phyloP scores from a whole-genome alignment of 2,888 invertebrate genomes.

The Abscondita cerata region DNA sequence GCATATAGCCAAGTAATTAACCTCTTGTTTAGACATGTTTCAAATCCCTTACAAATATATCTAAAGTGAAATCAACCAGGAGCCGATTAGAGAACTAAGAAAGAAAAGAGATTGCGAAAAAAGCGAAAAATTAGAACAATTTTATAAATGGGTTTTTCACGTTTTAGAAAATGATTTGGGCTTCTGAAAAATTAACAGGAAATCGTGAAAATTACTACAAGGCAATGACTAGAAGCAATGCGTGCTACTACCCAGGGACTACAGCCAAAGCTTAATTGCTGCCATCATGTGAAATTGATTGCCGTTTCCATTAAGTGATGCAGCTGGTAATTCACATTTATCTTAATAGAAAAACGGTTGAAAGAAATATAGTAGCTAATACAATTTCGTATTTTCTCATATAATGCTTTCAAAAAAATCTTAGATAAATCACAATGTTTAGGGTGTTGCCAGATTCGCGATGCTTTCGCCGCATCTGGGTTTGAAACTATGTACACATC shows the following conservation, averaged over 20 bases:
- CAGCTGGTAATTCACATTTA: slow-evolving; percentile 11
- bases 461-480: no score
- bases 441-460: no score
- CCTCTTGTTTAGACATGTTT: slow-evolving; percentile 18
- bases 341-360: slow-evolving; percentile 5
- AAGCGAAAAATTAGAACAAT: no score
- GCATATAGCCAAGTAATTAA: slow-evolving; percentile 25
- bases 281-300: slow-evolving; percentile 8
- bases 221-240: not conserved
- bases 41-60: slow-evolving; percentile 1
- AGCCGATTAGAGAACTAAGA: no score
- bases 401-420: no score
- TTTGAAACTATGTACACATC: no score
- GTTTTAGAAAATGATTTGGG: not conserved
- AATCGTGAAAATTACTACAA: not conserved
- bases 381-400: not conserved
- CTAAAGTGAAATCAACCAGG: slow-evolving; percentile 2
- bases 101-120: no score
- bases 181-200: not conserved
- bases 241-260: not conserved
- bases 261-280: slow-evolving; percentile 6
- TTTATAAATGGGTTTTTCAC: not conserved
- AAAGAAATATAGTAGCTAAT: slow-evolving; percentile 1
- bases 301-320: slow-evolving; percentile 9
- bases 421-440: no score